Base-by-base conservation (phyloP, 2,888 invertebrate species). In the Unio delphinus region DNA sequence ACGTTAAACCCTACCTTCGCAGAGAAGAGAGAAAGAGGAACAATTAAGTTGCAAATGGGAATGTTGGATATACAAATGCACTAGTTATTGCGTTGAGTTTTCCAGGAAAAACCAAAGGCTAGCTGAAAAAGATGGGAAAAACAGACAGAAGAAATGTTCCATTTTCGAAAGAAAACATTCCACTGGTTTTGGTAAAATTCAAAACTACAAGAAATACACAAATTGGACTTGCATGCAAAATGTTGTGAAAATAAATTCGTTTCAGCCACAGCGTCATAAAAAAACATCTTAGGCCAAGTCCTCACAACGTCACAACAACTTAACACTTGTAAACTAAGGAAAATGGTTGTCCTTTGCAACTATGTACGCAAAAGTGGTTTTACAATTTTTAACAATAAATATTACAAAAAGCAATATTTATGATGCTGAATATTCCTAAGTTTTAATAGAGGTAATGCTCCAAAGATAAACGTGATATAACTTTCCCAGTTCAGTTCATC, bases 11-110 rank as follows among this genome's bases (percentile, higher is more conserved):
- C 45, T 45, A 45, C 45, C 45, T 45, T 45, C 45, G 45, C 45
- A 45, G 45, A 45, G 45, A 45, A 45, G 45, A 45, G 45, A 45
- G 45, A 45, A 45, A 45, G 45, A 45, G 45, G 45, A 45, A 45
- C 45, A 45, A 45, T 11, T 45, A 45, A 45, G 15, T 45, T 72
- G 72, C 3, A 45, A 45, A 45, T 45, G 45, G 45, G 45, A 45
- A 45, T 79, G 79, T 75, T 78, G 76, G 74, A 78, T 78, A 79
- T 64, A 67, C 23, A 62, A 68, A 66, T 61, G 61, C 65, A 65
- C 67, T 70, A 72, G 78, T 75, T 80, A 76, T 69, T 68, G 71
- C 78, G 74, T 70, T 69, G 61, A 54, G 55, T 74, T 75, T 76
- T 75, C 80, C 76, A 59, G 56, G 62, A 55, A 68, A 56, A 68